These are phyloP conservation scores for Leguminivora glycinivorella DNA, from an alignment of 1,140 invertebrate species.

Conservation along the genomic window DNA sequence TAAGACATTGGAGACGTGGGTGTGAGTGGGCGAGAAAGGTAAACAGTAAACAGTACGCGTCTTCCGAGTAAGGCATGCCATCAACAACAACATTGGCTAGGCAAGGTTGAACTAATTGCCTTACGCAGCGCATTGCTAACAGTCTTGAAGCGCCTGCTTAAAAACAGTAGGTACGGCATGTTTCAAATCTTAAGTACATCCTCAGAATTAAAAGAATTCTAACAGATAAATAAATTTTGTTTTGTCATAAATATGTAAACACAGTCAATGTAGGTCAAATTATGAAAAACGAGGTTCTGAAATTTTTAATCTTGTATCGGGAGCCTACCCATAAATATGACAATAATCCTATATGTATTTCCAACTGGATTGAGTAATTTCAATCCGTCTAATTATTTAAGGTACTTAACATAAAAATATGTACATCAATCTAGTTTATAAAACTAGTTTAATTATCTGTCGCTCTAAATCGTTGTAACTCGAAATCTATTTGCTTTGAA, in stretches of 20 bases:
- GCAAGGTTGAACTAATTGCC: slow-evolving; percentile 22
- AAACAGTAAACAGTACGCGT: neutral
- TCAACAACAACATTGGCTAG: slow-evolving; percentile 4
- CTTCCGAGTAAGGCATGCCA: slow-evolving; percentile 19
- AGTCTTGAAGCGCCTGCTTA: neutral
- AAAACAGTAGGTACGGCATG: neutral
- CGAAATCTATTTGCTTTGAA: neutral
- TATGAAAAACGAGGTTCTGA: too few relatives aligned
- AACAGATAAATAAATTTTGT: too few relatives aligned
- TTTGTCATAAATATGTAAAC: too few relatives aligned
- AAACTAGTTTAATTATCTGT: neutral
- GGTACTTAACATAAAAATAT: too few relatives aligned
- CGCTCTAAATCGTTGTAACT: neutral
- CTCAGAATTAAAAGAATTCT: too few relatives aligned
- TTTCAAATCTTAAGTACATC: too few relatives aligned
- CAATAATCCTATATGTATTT: too few relatives aligned
- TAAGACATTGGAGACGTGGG: neutral
- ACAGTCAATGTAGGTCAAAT: too few relatives aligned
- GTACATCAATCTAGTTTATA: neutral
- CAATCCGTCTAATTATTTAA: neutral
- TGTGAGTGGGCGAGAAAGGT: slow-evolving; percentile 6
- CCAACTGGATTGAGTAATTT: too few relatives aligned
- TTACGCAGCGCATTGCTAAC: slow-evolving; percentile 5
- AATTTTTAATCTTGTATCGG: too few relatives aligned
- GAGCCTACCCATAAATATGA: too few relatives aligned